Percentiles rank a stretch among this genome's conserved stretches.
phyloP scores from a whole-genome alignment of 1,140 invertebrate species.

The Papilio polyxenes region DNA sequence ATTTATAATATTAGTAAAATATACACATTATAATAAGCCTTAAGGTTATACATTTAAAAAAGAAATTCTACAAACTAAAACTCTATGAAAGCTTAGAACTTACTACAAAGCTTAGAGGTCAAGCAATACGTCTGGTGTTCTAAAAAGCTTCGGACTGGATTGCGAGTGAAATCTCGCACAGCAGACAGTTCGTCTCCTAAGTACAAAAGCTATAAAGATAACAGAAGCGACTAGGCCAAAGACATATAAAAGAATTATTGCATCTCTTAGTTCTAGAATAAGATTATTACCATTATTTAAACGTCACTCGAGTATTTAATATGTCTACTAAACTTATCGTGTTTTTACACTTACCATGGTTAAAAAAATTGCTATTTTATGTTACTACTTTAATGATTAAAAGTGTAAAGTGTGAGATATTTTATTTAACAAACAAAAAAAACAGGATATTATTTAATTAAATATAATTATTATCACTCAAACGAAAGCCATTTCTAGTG shows the following conservation, averaged over 20 bases:
- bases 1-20: no score
- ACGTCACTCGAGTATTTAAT: background rate
- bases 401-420: no score
- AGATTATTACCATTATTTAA: background rate
- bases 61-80: constrained; percentile 26
- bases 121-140: constrained; percentile 11
- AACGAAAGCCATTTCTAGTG: background rate
- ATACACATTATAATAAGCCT: no score
- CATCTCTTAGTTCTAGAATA: background rate
- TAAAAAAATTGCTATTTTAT: no score
- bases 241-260: constrained; percentile 9
- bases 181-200: constrained; percentile 34
- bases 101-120: constrained; percentile 27
- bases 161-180: constrained; percentile 24
- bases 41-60: background rate
- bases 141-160: constrained; percentile 33
- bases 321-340: no score
- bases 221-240: constrained; percentile 15
- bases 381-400: no score
- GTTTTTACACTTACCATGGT: no score
- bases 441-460: no score
- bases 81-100: constrained; percentile 17
- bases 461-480: no score
- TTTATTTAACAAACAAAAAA: background rate
- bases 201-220: constrained; percentile 33